Percentiles rank a stretch among this genome's conserved stretches.
Conservation (phyloP, 2,113 vertebrate species). For the Sebastes schlegelii region DNA sequence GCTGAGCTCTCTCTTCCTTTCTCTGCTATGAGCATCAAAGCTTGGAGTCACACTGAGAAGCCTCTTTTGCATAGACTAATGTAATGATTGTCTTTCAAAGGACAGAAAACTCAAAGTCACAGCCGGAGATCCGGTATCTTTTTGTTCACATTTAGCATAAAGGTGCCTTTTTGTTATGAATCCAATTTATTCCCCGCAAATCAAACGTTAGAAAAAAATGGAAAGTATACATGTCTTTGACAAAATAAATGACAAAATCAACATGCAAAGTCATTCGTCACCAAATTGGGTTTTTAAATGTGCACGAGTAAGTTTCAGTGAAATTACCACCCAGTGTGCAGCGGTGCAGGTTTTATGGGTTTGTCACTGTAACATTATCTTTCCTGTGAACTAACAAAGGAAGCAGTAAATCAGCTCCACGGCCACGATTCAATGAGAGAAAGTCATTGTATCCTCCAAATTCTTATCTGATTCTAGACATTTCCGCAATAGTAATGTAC, state of each 20-base stretch:
- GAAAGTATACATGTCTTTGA: neutral
- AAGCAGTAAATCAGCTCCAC: conserved; percentile 17
- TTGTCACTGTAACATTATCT: conserved; percentile 13
- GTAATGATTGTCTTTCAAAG: conserved; percentile 44
- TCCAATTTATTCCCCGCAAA: neutral
- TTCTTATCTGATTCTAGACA: conserved; percentile 21
- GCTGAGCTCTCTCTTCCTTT: conserved; percentile 41
- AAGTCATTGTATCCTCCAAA: conserved; percentile 20
- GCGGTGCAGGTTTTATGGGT: conserved; percentile 8
- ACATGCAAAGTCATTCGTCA: neutral
- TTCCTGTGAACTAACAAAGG: conserved; percentile 11
- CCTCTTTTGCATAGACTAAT: conserved; percentile 57
- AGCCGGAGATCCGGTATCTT: conserved; percentile 16
- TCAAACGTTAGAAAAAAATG: neutral
- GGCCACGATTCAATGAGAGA: conserved; percentile 8
- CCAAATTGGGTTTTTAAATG: neutral
- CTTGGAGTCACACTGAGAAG: conserved; percentile 27
- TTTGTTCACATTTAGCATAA: neutral
- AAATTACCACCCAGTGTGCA: conserved; percentile 8
- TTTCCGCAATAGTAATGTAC: conserved; percentile 3
- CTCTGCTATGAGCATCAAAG: conserved; percentile 58
- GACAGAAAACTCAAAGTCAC: conserved; percentile 33
- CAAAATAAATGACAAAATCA: conserved; percentile 18
- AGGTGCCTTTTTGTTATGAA: conserved; percentile 6
- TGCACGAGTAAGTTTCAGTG: neutral